Base-by-base conservation (phyloP, 2,797 vertebrate species). In the Megaceryle alcyon region DNA sequence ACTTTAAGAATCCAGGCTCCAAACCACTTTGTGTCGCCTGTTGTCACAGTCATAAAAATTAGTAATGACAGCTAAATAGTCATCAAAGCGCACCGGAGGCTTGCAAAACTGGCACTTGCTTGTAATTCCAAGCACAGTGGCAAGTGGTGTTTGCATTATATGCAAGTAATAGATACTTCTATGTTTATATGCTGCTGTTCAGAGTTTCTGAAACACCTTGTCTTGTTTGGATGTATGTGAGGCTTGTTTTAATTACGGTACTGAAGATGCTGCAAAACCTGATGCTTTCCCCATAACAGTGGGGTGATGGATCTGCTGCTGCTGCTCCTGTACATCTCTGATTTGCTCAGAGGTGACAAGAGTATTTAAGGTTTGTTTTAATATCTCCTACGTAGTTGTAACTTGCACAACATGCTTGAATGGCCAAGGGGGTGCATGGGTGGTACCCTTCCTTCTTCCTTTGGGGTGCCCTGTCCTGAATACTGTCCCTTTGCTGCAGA, bases 361-460 rank as follows among this genome's bases (percentile, higher is more conserved):
- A 56, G 7, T 9, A 5, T 44, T 66, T 5, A 8, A 15, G 44
- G 20, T 14, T 73, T 2, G 0, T 11, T 41, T 82, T 22, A 17
- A 1, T 8, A 5, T 63, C 39, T 93, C 37, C 63, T 60, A 31
- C 22, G 41, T 66, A n/a, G 3, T 43, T 59, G 43, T 63, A 17
- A 3, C 48, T 68, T 31, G 53, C 19, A 17, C 39, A 7, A 3
- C 0, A 1, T 17, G n/a, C 28, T 77, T 0, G 0, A 63, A 13
- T 16, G 39, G 66, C 41, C 46, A 3, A 9, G 54, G 46, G 11
- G 16, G 17, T n/a, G 46, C 5, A 1, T 9, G 31, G 9, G 28
- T 48, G 48, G 11, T 51, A 12, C n/a, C 0, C 0, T 41, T 69
- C 28, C 14, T 51, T 26, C 16, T 0, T 7, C 17, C 11, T 63